Conservation (phyloP, 2,888 invertebrate genomes). For the Escarpia spicata region DNA sequence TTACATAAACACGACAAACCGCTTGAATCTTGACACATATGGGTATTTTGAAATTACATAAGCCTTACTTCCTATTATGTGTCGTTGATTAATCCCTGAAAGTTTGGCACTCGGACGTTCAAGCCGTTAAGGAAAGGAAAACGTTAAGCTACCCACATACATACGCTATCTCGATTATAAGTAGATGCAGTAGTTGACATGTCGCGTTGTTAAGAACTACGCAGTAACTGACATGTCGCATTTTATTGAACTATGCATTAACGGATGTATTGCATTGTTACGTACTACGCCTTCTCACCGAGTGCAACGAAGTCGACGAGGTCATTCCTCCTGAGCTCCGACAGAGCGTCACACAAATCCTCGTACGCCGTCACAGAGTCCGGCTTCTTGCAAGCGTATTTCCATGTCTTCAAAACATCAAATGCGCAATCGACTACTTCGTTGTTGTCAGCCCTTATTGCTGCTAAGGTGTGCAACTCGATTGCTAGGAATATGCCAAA, state of each 20-base stretch:
- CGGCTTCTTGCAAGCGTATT: neutral
- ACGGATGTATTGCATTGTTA: neutral
- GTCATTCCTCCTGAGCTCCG: neutral
- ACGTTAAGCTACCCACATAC: too few species aligned
- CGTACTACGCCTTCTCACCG: neutral
- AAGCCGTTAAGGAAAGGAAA: too few species aligned
- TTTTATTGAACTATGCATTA: neutral
- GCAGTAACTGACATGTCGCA: neutral
- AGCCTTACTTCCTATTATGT: too few species aligned
- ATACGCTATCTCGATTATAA: too few species aligned
- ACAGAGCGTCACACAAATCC: neutral
- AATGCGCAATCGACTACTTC: neutral
- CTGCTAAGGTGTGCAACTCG: neutral
- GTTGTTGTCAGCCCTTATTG: neutral
- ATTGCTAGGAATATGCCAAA: neutral
- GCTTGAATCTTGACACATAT: too few species aligned
- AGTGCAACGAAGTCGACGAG: neutral
- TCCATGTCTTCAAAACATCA: neutral
- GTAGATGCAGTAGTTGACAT: neutral
- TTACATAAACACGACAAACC: too few species aligned
- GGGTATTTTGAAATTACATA: too few species aligned
- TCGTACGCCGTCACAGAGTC: neutral
- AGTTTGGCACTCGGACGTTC: too few species aligned
- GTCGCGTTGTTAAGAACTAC: neutral
- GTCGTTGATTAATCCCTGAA: too few species aligned